These are phyloP conservation scores for Rhyacichthys aspro DNA, from an alignment of 2,797 vertebrate species.

Conservation along the genomic window DNA sequence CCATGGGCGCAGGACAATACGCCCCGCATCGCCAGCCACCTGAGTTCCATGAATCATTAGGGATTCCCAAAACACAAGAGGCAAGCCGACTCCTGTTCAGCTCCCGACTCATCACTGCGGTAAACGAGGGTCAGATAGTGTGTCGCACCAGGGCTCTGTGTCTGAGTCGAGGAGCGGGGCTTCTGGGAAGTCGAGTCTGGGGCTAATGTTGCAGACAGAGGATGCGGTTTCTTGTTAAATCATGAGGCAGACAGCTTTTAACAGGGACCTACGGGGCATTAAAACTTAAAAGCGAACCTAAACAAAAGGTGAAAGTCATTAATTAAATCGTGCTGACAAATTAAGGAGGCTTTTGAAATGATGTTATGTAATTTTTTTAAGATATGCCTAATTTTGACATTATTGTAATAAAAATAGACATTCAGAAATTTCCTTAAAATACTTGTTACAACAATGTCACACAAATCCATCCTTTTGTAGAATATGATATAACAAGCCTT, in stretches of 20 bases:
- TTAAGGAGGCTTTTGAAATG: neutral
- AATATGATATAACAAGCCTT: too few species aligned
- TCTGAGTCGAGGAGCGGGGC: slow-evolving; percentile 1
- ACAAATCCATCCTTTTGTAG: too few species aligned
- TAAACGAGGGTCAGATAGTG: slow-evolving; percentile 14
- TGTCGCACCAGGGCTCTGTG: neutral
- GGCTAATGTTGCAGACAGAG: slow-evolving; percentile 56
- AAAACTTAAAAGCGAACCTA: slow-evolving; percentile 5
- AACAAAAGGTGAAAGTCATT: neutral
- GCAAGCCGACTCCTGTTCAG: slow-evolving; percentile 15
- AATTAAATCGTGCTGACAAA: slow-evolving; percentile 1
- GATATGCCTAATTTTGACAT: too few species aligned
- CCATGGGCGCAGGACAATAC: slow-evolving; percentile 8
- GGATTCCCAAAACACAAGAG: slow-evolving; percentile 19
- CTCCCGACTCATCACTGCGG: slow-evolving; percentile 3
- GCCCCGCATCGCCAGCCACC: slow-evolving; percentile 1
- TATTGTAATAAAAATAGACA: too few species aligned
- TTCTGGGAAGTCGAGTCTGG: slow-evolving; percentile 44
- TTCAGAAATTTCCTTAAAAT: too few species aligned
- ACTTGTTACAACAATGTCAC: too few species aligned
- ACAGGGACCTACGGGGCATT: slow-evolving; percentile 22
- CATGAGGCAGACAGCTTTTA: slow-evolving; percentile 44
- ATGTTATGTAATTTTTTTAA: too few species aligned
- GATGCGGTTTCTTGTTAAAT: slow-evolving; percentile 54
- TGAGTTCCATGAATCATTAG: slow-evolving; percentile 32